phyloP scores from a whole-genome alignment of 1,140 invertebrate species.

The Neodiprion fabricii region DNA sequence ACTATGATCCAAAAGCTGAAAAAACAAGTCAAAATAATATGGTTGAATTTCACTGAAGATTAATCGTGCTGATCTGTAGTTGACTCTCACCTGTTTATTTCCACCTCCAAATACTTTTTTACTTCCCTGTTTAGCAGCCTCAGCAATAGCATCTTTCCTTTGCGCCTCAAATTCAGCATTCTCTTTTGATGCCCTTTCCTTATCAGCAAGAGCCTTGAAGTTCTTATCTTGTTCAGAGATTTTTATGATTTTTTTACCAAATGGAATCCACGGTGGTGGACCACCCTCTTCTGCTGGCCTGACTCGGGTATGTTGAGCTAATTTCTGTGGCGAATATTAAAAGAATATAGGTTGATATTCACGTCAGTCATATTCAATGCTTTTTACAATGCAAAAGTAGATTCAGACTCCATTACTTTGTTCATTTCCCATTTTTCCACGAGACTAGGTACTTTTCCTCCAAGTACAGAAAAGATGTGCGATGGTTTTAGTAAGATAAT shows the following conservation, averaged over 20 bases:
- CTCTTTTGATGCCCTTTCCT: constrained; percentile 67
- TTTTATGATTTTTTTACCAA: constrained; percentile 79
- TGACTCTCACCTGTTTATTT: constrained; percentile 68
- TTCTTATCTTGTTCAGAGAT: constrained; percentile 67
- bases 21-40: constrained; percentile 24
- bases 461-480: constrained; percentile 72
- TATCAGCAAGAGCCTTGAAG: constrained; percentile 74
- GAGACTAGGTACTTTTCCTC: constrained; percentile 81
- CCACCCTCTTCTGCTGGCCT: constrained; percentile 70
- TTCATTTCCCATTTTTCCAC: constrained; percentile 91
- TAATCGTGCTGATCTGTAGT: constrained; percentile 2
- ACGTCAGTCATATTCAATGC: not conserved
- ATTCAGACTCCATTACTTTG: constrained; percentile 59
- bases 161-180: constrained; percentile 86
- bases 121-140: constrained; percentile 76
- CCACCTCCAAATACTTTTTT: constrained; percentile 72
- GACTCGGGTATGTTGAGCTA: constrained; percentile 74
- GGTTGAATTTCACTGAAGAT: constrained; percentile 22
- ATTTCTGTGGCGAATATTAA: constrained; percentile 60
- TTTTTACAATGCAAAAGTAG: not conserved
- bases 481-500: constrained; percentile 74
- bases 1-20: constrained; percentile 74
- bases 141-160: constrained; percentile 85
- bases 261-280: constrained; percentile 90
- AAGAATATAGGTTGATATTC: constrained; percentile 11